Percentiles rank a stretch among this genome's conserved stretches.
Conservation (phyloP, 2,113 vertebrate genomes). For the Neotragus moschatus region DNA sequence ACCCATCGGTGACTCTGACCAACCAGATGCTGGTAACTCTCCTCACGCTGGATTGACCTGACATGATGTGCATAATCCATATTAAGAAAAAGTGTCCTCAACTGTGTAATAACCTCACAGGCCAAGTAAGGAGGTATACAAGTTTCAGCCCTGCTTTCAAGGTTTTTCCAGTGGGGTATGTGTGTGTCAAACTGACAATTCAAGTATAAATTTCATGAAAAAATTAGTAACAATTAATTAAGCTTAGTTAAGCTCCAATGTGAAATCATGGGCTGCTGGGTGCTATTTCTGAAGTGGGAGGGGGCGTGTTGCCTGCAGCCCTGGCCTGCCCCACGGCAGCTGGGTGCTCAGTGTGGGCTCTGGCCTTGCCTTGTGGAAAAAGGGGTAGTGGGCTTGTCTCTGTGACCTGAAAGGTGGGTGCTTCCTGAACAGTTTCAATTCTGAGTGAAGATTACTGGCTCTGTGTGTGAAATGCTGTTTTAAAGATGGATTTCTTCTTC, state of each 20-base stretch:
- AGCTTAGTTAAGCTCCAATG: neutral
- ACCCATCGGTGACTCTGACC: neutral
- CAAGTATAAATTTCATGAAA: neutral
- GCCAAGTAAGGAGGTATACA: neutral
- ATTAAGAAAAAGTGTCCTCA: neutral
- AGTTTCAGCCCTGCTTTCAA: neutral
- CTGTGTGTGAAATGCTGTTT: neutral
- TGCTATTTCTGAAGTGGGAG: fast-evolving
- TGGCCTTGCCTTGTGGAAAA: neutral
- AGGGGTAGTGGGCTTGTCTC: neutral
- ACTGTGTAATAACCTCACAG: neutral
- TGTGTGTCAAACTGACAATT: neutral
- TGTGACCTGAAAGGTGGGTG: neutral
- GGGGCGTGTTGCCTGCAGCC: neutral
- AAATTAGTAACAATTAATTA: neutral
- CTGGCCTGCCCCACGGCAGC: fast-evolving
- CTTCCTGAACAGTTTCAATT: neutral
- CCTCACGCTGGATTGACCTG: fast-evolving
- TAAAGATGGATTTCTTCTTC: neutral
- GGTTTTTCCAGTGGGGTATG: neutral
- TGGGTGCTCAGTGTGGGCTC: neutral
- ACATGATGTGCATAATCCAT: fast-evolving
- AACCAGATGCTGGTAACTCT: neutral
- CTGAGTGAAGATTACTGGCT: neutral
- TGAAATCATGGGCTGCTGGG: neutral